A percentile compares a stretch with the other conserved stretches of the same genome.
Conservation (phyloP, 2,888 invertebrate species). For the Furcula furcula region DNA sequence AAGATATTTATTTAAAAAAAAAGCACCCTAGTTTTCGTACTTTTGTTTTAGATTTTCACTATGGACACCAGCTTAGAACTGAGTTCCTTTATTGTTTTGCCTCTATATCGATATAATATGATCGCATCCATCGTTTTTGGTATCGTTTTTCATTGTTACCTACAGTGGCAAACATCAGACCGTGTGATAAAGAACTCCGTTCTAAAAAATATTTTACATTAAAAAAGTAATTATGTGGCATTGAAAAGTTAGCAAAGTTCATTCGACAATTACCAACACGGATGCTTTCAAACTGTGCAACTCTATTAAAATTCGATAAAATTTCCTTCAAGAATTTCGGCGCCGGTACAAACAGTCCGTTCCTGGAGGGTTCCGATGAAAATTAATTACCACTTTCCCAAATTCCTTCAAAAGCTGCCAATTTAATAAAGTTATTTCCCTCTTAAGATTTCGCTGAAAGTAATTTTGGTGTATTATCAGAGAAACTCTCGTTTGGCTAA, state of each 20-base stretch:
- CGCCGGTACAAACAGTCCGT: slow-evolving; percentile 33
- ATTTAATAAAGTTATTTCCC: slow-evolving; percentile 49
- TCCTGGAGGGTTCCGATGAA: slow-evolving; percentile 36
- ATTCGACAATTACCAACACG: slow-evolving; percentile 7
- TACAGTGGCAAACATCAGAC: too few relatives aligned
- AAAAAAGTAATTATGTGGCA: slow-evolving; percentile 5
- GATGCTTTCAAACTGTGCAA: slow-evolving; percentile 10
- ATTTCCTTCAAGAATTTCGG: slow-evolving; percentile 20
- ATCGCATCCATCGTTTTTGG: too few relatives aligned
- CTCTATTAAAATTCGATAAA: slow-evolving; percentile 17
- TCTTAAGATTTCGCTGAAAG: slow-evolving; percentile 26
- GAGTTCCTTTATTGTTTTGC: too few relatives aligned
- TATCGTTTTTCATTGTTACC: too few relatives aligned
- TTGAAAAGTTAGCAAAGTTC: slow-evolving; percentile 13
- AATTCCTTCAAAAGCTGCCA: slow-evolving; percentile 35
- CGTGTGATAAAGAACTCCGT: too few relatives aligned
- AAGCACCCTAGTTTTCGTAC: too few relatives aligned
- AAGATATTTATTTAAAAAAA: too few relatives aligned
- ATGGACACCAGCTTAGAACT: too few relatives aligned
- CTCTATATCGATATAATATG: too few relatives aligned
- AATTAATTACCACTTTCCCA: slow-evolving; percentile 48
- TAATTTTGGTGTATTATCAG: slow-evolving; percentile 19
- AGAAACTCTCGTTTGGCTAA: slow-evolving; percentile 1
- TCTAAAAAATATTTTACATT: too few relatives aligned
- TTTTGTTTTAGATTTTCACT: too few relatives aligned